Conservation (phyloP, 2,888 invertebrate genomes). For the Girardia tigrina region DNA sequence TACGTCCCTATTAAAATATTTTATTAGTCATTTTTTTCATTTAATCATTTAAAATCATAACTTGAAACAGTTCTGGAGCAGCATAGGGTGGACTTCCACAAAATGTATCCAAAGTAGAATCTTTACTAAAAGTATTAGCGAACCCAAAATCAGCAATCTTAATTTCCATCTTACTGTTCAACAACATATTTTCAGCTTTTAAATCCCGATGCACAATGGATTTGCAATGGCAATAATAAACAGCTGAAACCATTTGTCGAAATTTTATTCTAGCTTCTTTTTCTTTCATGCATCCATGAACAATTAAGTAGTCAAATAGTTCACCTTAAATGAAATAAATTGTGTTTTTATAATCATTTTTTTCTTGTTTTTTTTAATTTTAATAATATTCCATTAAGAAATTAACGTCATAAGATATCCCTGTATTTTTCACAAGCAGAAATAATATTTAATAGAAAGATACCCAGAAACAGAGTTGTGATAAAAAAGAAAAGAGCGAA, state of each 20-base stretch:
- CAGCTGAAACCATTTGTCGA: constrained; percentile 87
- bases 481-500: too few species aligned
- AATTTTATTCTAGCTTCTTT: constrained; percentile 79
- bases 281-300: constrained; percentile 78
- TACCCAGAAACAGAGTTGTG: too few species aligned
- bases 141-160: constrained; percentile 92
- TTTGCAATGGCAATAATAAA: constrained; percentile 78
- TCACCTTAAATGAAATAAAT: constrained; percentile 57
- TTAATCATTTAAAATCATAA: neutral
- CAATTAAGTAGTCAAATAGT: constrained; percentile 82
- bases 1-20: neutral
- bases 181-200: constrained; percentile 81
- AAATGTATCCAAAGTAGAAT: constrained; percentile 95
- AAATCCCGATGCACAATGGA: constrained; percentile 69
- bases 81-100: constrained; percentile 2
- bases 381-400: too few species aligned
- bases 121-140: constrained; percentile 78
- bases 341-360: too few species aligned
- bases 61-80: neutral
- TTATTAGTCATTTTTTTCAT: too few species aligned
- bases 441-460: too few species aligned
- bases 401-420: too few species aligned
- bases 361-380: too few species aligned
- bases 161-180: constrained; percentile 82
- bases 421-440: too few species aligned